phyloP scores from a whole-genome alignment of 1,140 invertebrate species.

The Elysia chlorotica region DNA sequence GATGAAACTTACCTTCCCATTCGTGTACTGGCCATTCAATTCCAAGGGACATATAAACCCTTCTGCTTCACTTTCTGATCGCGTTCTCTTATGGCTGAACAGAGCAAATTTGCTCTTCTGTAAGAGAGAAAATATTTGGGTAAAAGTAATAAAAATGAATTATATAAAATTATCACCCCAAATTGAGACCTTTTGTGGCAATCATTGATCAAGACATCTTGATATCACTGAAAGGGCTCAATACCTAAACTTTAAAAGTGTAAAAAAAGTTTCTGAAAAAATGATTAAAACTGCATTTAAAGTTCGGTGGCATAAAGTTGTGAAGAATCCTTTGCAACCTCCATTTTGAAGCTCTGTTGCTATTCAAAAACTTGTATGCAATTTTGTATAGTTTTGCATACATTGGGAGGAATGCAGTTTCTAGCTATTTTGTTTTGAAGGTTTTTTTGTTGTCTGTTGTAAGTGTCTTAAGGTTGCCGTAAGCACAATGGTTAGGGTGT shows the following conservation, averaged over 20 bases:
- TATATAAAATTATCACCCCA: not conserved
- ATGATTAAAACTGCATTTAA: too few species aligned
- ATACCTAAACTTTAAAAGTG: not conserved
- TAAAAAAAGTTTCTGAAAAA: too few species aligned
- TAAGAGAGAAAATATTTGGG: constrained; percentile 42
- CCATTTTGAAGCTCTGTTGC: too few species aligned
- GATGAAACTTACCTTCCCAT: constrained; percentile 3
- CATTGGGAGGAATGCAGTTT: too few species aligned
- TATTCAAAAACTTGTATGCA: too few species aligned
- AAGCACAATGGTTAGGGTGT: too few species aligned
- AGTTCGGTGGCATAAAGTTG: too few species aligned
- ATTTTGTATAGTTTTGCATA: too few species aligned
- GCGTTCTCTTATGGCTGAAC: constrained; percentile 86
- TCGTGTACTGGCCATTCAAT: constrained; percentile 9
- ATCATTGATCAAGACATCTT: not conserved
- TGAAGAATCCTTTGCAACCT: too few species aligned
- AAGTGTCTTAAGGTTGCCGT: too few species aligned
- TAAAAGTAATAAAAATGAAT: not conserved
- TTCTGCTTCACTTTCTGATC: constrained; percentile 74
- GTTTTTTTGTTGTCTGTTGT: too few species aligned
- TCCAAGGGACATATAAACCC: constrained; percentile 80
- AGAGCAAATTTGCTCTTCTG: constrained; percentile 86
- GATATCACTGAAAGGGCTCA: not conserved
- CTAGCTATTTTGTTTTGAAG: too few species aligned
- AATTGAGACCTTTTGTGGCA: not conserved